Evolutionary conservation across 2,113 vertebrate species (phyloP).

Genomic region (Propithecus coquereli): DNA sequence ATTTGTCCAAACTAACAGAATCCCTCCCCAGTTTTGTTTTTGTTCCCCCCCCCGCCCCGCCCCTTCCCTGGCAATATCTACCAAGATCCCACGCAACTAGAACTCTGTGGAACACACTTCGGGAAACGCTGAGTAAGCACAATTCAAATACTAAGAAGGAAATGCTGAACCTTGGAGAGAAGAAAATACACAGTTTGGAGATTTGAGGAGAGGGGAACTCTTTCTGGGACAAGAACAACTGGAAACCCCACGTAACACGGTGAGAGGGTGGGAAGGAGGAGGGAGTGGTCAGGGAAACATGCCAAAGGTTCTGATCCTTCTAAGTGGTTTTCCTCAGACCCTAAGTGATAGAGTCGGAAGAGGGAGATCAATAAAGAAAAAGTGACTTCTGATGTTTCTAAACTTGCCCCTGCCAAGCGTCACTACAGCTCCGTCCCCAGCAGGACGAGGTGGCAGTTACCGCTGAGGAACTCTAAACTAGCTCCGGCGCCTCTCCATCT

Average conservation of each 20-base stretch:
- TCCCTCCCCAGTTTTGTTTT: neutral
- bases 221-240: neutral
- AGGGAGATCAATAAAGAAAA: neutral
- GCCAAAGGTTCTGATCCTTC: neutral
- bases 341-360: neutral
- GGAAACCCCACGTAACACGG: neutral
- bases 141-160: neutral
- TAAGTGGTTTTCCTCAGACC: neutral
- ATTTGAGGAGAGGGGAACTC: neutral
- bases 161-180: neutral
- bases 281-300: neutral
- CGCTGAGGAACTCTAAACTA: neutral
- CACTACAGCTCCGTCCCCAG: neutral
- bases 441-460: rapidly evolving
- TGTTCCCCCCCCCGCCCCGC: no score
- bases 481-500: neutral
- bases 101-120: neutral
- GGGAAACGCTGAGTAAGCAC: neutral
- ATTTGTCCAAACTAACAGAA: neutral
- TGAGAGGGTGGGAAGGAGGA: neutral
- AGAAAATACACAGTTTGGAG: neutral
- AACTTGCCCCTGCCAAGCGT: neutral
- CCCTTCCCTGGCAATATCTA: neutral
- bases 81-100: neutral
- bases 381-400: neutral